Base-by-base conservation (phyloP, 2,888 invertebrate species). In the Pammene fasciana region DNA sequence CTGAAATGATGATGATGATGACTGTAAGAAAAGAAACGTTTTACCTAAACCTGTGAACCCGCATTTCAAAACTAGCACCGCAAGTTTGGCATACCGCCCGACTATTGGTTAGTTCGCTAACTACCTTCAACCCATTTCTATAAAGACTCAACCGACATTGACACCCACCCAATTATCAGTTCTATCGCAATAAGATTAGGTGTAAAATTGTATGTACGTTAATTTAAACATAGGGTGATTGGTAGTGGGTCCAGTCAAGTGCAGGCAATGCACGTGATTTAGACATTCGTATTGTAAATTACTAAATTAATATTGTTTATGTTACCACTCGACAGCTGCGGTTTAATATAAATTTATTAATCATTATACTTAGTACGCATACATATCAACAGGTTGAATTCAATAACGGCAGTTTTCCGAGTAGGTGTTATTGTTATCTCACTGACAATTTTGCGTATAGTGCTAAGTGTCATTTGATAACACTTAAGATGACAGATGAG, bases 251-350 rank as follows among this genome's bases (percentile, higher is more conserved):
- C 6, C 34, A 14, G 46, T 36, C 60, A 60, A 60, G 46, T 60
- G 48, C 61, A 61, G 36, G 34, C 36, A 0, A 3, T 46, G 46
- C 46, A 60, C 48, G 61, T 61, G 61, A 38, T 13, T 36, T 34
- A 38, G 18, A 60, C n/a, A 45, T 45, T 57, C 11, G 46, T 61
- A 13, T 14, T 43, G 57, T 57, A 43, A 57, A 57, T 57, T 57
- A 18, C 41, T 57, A 43, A 57, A 57, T 57, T 57, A 18, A 38
- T n/a, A 10, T 18, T 61, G 48, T 50, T 61, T 61, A 50, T 36
- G 46, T 36, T 57, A 7, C 55, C 57, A 60, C 36, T 38, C 14
- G 36, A 38, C 43, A 38, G 34, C 6, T 9, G 26, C 5, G 43
- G 61, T 38, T 48, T 61, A 38, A 38, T 61, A 6, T 48, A 61